phyloP scores from a whole-genome alignment of 92 coral and sea anemone genomes.

The Virgularia gustaviana region DNA sequence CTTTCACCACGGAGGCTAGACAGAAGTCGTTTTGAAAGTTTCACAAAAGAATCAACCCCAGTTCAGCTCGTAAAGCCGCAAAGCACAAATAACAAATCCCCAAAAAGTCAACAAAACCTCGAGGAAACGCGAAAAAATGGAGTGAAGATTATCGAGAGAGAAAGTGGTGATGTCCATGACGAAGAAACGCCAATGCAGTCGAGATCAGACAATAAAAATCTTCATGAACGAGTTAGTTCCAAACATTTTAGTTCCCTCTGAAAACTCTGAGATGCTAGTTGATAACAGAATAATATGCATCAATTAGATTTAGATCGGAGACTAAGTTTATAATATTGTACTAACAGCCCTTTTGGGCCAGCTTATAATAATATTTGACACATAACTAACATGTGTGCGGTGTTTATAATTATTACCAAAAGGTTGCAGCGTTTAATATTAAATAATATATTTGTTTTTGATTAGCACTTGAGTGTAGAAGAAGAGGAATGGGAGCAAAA shows the following conservation, averaged over 20 bases:
- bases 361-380: background rate
- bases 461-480: constrained; percentile 29
- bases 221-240: constrained; percentile 17
- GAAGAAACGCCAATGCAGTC: constrained; percentile 3
- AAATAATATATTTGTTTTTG: background rate
- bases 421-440: background rate
- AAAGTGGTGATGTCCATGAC: background rate
- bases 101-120: too few species aligned
- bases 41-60: constrained; percentile 17
- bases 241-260: background rate
- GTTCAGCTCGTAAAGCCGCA: background rate
- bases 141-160: background rate
- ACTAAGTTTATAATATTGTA: too few species aligned
- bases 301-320: too few species aligned
- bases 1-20: constrained; percentile 10
- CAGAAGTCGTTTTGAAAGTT: constrained; percentile 4
- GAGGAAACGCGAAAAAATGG: background rate
- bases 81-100: background rate
- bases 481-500: constrained; percentile 34
- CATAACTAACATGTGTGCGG: background rate
- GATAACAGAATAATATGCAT: too few species aligned
- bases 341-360: background rate
- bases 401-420: background rate
- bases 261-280: too few species aligned
- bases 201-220: background rate